phyloP scores from a whole-genome alignment of 2,888 invertebrate species.

The Aspidiotus rigidus region DNA sequence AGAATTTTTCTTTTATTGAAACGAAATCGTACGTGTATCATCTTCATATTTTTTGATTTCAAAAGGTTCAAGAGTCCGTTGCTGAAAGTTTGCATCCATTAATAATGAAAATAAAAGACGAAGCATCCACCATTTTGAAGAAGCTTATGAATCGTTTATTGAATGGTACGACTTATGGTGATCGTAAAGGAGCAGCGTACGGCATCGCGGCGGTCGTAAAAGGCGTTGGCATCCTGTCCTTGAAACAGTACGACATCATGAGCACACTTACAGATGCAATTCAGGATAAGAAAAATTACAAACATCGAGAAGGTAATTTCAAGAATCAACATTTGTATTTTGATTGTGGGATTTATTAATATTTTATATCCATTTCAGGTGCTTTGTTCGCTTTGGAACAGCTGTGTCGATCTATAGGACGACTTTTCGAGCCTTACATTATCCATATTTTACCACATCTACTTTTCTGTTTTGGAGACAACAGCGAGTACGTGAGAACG shows the following conservation, averaged over 20 bases:
- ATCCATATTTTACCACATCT: slow-evolving; percentile 93
- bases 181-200: slow-evolving; percentile 87
- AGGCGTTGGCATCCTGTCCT: slow-evolving; percentile 87
- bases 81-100: slow-evolving; percentile 91
- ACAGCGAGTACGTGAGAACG: slow-evolving; percentile 86
- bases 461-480: slow-evolving; percentile 92
- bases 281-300: slow-evolving; percentile 92
- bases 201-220: slow-evolving; percentile 94
- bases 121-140: slow-evolving; percentile 78
- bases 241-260: slow-evolving; percentile 95
- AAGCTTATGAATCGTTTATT: slow-evolving; percentile 76
- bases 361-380: slow-evolving; percentile 65
- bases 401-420: slow-evolving; percentile 86
- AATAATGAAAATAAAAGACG: slow-evolving; percentile 83
- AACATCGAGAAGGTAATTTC: slow-evolving; percentile 75
- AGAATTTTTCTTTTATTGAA: too few relatives aligned
- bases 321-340: background rate
- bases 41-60: too few relatives aligned
- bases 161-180: slow-evolving; percentile 86
- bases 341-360: background rate
- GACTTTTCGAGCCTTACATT: slow-evolving; percentile 96
- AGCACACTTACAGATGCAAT: slow-evolving; percentile 83
- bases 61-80: slow-evolving; percentile 88
- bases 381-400: slow-evolving; percentile 96
- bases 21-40: too few relatives aligned